Percentiles rank a stretch among this genome's conserved stretches.
Evolutionary conservation across 2,797 vertebrate genomes (phyloP).

Genomic region (Sebastes cheni): DNA sequence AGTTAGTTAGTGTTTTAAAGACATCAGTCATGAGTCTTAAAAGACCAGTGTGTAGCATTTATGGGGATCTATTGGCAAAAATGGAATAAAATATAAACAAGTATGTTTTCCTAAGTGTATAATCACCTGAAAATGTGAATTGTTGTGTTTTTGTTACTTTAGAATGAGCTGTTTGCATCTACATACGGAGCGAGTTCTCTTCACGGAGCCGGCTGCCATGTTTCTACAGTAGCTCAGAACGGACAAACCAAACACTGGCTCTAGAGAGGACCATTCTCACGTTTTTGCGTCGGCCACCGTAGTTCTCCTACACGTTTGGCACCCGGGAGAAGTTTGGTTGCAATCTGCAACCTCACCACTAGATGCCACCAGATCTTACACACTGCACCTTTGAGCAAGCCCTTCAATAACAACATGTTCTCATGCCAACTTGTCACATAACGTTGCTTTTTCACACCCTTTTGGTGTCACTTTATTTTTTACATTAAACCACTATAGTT

Average conservation of each 20-base stretch:
- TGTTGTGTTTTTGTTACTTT: background rate
- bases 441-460: rapidly evolving
- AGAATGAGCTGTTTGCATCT: background rate
- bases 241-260: background rate
- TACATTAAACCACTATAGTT: too few relatives aligned
- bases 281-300: rapidly evolving
- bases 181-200: background rate
- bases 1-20: background rate
- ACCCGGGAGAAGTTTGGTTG: too few relatives aligned
- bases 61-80: background rate
- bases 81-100: background rate
- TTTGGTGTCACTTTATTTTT: too few relatives aligned
- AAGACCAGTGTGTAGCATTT: background rate
- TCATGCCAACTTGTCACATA: too few relatives aligned
- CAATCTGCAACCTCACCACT: too few relatives aligned
- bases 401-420: background rate
- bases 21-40: background rate
- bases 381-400: background rate
- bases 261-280: too few relatives aligned
- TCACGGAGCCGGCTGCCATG: background rate
- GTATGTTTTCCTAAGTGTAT: background rate
- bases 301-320: background rate
- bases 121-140: background rate
- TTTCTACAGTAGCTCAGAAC: background rate
- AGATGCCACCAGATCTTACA: too few relatives aligned